Conservation (phyloP, 2,888 invertebrate genomes). For the Rotaria socialis region DNA sequence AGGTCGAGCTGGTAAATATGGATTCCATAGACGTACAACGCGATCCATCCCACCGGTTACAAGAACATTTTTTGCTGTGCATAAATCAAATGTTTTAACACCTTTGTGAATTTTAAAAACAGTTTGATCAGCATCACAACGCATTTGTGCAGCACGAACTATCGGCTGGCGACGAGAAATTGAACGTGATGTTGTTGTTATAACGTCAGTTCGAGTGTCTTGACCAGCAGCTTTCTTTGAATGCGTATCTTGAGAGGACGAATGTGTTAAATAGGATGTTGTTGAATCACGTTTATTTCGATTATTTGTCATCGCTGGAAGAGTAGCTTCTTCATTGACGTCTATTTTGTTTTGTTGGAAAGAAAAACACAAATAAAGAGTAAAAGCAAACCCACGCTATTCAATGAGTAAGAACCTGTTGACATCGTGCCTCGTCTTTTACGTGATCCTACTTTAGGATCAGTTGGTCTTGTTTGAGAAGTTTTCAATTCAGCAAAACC, state of each 20-base stretch:
- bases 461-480: background rate
- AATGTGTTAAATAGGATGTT: background rate
- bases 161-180: too few species aligned
- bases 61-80: conserved; percentile 57
- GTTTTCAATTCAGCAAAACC: background rate
- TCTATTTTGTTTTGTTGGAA: too few species aligned
- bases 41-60: conserved; percentile 60
- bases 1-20: conserved; percentile 58
- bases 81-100: conserved; percentile 48
- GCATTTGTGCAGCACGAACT: conserved; percentile 46
- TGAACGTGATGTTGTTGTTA: background rate
- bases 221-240: background rate
- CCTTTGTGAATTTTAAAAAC: conserved; percentile 59
- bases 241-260: background rate
- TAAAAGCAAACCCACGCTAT: background rate
- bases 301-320: background rate
- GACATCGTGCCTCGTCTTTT: background rate
- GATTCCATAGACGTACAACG: conserved; percentile 59
- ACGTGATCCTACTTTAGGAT: background rate
- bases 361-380: too few species aligned
- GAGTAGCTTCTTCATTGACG: too few species aligned
- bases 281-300: conserved; percentile 8
- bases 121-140: conserved; percentile 56
- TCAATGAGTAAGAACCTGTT: background rate
- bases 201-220: conserved; percentile 1